These are phyloP conservation scores for Nymphicus hollandicus DNA, from an alignment of 2,113 vertebrate species.

Conservation along the genomic window DNA sequence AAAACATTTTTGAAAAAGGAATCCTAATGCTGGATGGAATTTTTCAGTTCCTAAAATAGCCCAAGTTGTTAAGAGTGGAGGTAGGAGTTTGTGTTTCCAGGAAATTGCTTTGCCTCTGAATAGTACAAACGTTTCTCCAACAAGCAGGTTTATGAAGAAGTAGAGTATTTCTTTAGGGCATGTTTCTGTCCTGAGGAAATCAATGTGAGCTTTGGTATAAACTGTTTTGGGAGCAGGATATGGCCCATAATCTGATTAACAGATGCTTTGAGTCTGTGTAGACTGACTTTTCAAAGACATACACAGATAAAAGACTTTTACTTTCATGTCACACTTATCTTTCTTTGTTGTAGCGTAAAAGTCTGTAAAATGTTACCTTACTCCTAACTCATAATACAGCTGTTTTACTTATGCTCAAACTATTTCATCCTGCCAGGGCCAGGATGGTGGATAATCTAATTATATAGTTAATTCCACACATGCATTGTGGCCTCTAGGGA, in stretches of 20 bases:
- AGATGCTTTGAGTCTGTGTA: slow-evolving; percentile 38
- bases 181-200: slow-evolving; percentile 47
- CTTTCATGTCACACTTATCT: slow-evolving; percentile 57
- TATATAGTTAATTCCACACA: slow-evolving; percentile 57
- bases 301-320: slow-evolving; percentile 55
- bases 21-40: not conserved
- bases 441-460: slow-evolving; percentile 38
- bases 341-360: slow-evolving; percentile 58
- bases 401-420: slow-evolving; percentile 53
- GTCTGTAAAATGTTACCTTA: slow-evolving; percentile 56
- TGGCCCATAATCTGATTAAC: slow-evolving; percentile 62
- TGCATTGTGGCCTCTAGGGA: slow-evolving; percentile 14
- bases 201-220: slow-evolving; percentile 31
- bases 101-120: slow-evolving; percentile 34
- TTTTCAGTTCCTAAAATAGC: slow-evolving; percentile 8
- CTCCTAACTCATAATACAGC: slow-evolving; percentile 47
- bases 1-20: not conserved
- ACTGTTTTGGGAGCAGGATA: slow-evolving; percentile 47
- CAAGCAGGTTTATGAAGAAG: slow-evolving; percentile 1
- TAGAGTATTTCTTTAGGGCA: slow-evolving; percentile 10
- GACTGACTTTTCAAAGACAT: slow-evolving; percentile 51
- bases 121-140: not conserved
- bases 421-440: slow-evolving; percentile 32
- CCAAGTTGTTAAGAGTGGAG: not conserved
- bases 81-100: slow-evolving; percentile 33